Evolutionary conservation across 2,888 invertebrate species (phyloP).

Genomic region (Lapara coniferarum): DNA sequence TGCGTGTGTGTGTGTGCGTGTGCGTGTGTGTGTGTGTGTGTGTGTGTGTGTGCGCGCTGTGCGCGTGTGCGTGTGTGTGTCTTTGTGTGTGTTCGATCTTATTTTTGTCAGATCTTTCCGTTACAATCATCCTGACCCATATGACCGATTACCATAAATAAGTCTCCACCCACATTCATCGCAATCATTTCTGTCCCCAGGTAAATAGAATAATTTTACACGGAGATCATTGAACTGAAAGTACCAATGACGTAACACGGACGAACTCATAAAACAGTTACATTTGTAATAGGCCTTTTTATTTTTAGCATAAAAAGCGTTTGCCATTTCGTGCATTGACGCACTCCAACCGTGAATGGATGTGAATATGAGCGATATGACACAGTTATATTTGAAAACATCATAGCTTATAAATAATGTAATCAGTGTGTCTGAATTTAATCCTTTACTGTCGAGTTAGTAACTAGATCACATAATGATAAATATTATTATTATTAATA

Average conservation of each 20-base stretch:
- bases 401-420: not conserved
- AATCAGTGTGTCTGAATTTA: not conserved
- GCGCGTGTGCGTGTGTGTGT: too few relatives aligned
- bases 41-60: too few relatives aligned
- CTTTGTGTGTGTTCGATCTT: too few relatives aligned
- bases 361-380: not conserved
- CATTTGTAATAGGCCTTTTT: slow-evolving; percentile 13
- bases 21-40: too few relatives aligned
- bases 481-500: too few relatives aligned
- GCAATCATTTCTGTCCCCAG: slow-evolving; percentile 22
- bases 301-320: slow-evolving; percentile 7
- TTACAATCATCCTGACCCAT: too few relatives aligned
- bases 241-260: slow-evolving; percentile 2
- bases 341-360: slow-evolving; percentile 1
- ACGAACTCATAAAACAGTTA: slow-evolving; percentile 19
- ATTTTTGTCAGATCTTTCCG: too few relatives aligned
- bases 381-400: too few relatives aligned
- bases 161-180: not conserved
- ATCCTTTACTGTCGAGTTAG: not conserved
- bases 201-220: slow-evolving; percentile 7
- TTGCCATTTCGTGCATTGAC: not conserved
- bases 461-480: too few relatives aligned
- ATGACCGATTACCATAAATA: not conserved
- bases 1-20: too few relatives aligned
- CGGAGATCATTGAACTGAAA: slow-evolving; percentile 34